Conservation (phyloP, 2,113 vertebrate genomes). For the Stegastes partitus region DNA sequence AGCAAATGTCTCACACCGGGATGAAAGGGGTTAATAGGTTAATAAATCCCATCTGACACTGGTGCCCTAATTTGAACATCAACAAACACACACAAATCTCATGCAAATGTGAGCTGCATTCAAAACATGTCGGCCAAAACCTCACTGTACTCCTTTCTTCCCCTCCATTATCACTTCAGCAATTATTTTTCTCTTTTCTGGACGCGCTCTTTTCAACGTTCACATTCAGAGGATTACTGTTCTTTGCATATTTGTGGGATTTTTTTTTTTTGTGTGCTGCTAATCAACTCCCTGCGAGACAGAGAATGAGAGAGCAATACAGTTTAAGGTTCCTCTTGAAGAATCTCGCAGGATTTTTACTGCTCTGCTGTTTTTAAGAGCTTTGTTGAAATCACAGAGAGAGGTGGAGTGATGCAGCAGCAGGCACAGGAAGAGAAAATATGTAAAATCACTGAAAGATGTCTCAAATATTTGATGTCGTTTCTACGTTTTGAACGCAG, state of each 20-base stretch:
- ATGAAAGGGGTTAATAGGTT: slow-evolving; percentile 34
- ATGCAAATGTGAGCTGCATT: slow-evolving; percentile 63
- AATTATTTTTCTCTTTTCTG: background rate
- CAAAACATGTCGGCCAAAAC: slow-evolving; percentile 17
- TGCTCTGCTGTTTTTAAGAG: background rate
- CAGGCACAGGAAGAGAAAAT: background rate
- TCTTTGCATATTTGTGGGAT: background rate
- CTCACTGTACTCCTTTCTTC: background rate
- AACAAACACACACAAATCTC: slow-evolving; percentile 56
- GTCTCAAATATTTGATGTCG: slow-evolving; percentile 30
- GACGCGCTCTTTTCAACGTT: background rate
- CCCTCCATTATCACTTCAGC: background rate
- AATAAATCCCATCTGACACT: slow-evolving; percentile 38
- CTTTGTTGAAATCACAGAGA: background rate
- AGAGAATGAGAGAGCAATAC: background rate
- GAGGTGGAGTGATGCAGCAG: background rate
- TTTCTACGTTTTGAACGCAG: slow-evolving; percentile 6
- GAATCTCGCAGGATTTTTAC: background rate
- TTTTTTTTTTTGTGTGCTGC: background rate
- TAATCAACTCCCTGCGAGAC: slow-evolving; percentile 40
- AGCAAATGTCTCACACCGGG: background rate
- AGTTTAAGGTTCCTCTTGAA: background rate
- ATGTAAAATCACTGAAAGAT: background rate
- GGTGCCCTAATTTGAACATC: slow-evolving; percentile 18
- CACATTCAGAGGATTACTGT: background rate